Conservation (phyloP, 2,797 vertebrate genomes). For the Lates japonicus region DNA sequence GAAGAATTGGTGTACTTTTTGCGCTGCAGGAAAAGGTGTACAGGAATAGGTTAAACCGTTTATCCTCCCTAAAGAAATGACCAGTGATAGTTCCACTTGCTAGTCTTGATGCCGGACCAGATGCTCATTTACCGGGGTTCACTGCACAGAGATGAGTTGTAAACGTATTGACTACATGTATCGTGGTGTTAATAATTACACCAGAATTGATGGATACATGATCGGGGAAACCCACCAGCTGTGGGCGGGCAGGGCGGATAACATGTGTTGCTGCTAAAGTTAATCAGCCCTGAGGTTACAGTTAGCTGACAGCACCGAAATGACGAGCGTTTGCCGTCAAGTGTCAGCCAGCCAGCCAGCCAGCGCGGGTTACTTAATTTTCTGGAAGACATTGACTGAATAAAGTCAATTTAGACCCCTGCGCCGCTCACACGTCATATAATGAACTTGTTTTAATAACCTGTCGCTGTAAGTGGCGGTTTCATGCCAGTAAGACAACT, state of each 20-base stretch:
- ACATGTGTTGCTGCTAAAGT: conserved; percentile 27
- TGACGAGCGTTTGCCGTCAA: no score
- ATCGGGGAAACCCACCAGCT: background rate
- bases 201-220: fast-evolving
- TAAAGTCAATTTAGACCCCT: background rate
- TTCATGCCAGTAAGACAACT: conserved; percentile 1
- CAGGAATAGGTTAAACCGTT: background rate
- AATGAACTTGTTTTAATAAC: fast-evolving
- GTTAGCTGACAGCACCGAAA: conserved; percentile 20
- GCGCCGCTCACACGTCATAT: background rate
- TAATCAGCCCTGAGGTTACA: conserved; percentile 42
- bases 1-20: conserved; percentile 79
- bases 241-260: conserved; percentile 6
- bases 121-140: background rate
- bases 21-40: conserved; percentile 73
- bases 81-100: background rate
- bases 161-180: background rate
- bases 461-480: background rate
- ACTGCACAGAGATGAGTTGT: background rate
- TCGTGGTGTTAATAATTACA: background rate
- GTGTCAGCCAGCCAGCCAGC: conserved; percentile 10
- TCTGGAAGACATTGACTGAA: conserved; percentile 67
- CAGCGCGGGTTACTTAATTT: conserved; percentile 75
- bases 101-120: background rate
- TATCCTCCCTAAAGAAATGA: background rate